Percentiles rank a stretch among this genome's conserved stretches.
These are phyloP conservation scores for Aphelinus atriplicis DNA, from an alignment of 1,140 invertebrate species.

Conservation along the genomic window DNA sequence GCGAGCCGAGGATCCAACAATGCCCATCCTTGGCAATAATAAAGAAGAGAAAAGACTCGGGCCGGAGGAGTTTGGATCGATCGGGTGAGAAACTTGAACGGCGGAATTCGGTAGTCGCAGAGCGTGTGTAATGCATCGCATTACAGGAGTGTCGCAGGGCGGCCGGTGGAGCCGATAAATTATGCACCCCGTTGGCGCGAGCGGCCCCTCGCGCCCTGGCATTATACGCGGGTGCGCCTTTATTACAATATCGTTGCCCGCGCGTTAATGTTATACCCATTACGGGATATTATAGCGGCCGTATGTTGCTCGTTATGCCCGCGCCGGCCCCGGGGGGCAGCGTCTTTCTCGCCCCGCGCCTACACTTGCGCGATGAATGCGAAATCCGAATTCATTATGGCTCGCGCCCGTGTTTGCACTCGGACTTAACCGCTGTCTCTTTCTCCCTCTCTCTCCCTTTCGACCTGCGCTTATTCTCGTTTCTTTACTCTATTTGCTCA, in stretches of 20 bases:
- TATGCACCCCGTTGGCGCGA: conserved; percentile 55
- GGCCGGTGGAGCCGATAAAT: conserved; percentile 50
- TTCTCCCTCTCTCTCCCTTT: not conserved
- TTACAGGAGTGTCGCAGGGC: conserved; percentile 21
- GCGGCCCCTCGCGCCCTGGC: conserved; percentile 40
- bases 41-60: too few species aligned
- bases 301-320: conserved; percentile 55
- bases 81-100: not conserved
- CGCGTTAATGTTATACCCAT: conserved; percentile 58
- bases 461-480: too few species aligned
- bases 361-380: conserved; percentile 26
- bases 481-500: too few species aligned
- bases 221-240: conserved; percentile 50
- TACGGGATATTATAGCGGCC: conserved; percentile 55
- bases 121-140: conserved; percentile 53
- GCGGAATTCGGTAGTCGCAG: not conserved
- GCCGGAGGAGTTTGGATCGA: too few species aligned
- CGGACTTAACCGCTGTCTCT: too few species aligned
- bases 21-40: too few species aligned
- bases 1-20: too few species aligned
- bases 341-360: not conserved
- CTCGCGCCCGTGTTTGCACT: not conserved
- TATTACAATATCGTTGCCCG: conserved; percentile 57
- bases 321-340: not conserved
- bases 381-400: conserved; percentile 36